Base-by-base conservation (phyloP, 2,888 invertebrate species). In the Augiades crinisus region DNA sequence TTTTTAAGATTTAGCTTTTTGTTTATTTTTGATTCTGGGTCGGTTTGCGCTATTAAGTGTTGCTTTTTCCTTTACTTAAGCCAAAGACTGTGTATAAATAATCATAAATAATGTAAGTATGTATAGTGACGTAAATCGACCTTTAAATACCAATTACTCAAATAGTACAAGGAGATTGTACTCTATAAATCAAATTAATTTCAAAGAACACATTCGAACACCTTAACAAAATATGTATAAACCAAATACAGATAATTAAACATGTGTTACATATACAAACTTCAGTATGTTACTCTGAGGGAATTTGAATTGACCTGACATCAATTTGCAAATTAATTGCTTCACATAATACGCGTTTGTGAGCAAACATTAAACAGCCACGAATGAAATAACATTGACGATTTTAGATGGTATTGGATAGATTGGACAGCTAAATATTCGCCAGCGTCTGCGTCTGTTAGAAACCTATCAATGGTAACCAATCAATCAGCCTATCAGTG, bases 321-420 rank as follows among this genome's bases (percentile, higher is more conserved):
- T 40, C 47, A 40, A 47, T 40, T 47, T 47, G 22, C 38, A 47
- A 36, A 38, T 47, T 40, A 30, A 31, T 40, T 46, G 46, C 36
- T 46, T 36, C 7, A 36, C 27, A 36, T 46, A 46, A 46, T 36
- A 36, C 30, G 27, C 30, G 37, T 33, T 31, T 38, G 40, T 47
- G 33, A 33, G 12, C 31, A 47, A 40, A 47, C 31, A 47, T 40
- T 40, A 7, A 38, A 47, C 38, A 22, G 40, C 40, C 30, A 36
- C 44, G 21, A 44, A 46, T 46, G 36, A 16, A 46, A 36, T 36
- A 36, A 46, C 34, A 36, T 33, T 22, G 8, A 19, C 8, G 37
- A 14, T 12, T 37, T 30, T 36, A 37, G n/a, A 47, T 21, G n/a
- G n/a, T n/a, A n/a, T n/a, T n/a, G n/a, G n/a, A n/a, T n/a, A n/a